Base-by-base conservation (phyloP, 2,797 vertebrate species). In the Phoeniculus purpureus region DNA sequence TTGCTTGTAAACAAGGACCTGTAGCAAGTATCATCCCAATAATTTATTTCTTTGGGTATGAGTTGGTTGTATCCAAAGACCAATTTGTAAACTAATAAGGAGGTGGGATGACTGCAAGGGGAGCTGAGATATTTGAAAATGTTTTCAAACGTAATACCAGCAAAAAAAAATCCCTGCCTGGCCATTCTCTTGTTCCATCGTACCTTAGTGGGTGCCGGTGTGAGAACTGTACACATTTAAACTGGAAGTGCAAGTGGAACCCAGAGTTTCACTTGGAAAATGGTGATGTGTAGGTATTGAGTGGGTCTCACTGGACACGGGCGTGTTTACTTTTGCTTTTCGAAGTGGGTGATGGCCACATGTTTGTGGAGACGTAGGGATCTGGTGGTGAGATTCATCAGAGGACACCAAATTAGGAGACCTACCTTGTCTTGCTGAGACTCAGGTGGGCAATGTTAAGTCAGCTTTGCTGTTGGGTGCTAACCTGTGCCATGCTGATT, bases 401-500 rank as follows among this genome's bases (percentile, higher is more conserved):
- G 58, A 72, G 78, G 43, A 71, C 61, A 21, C 26, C 4, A 48
- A 79, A 4, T 85, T 73, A 73, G 31, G 68, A 71, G 37, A 58
- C 16, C 16, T 51, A 23, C 37, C n/a, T 73, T 64, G 70, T 60
- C 74, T 87, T 84, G 65, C 43, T 48, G 71, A 87, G 52, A 32
- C 66, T 25, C n/a, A 87, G 52, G 52, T 3, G 32, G 68, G 29
- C 34, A 10, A 2, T 47, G 51, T 93, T 54, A 64, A 79, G 37
- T 88, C 85, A 94, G 61, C 70, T 81, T 60, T 92, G 70, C 73
- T 90, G 21, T 50, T 86, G 11, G 21, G 29, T 67, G 45, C 76
- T 75, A 45, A 59, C 45, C 54, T 90, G 79, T 55, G 3, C 0
- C 19, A 12, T 62, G 55, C 81, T 66, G 66, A 77, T 83, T 70